Evolutionary conservation across 1,140 invertebrate species (phyloP).

Genomic region (Drosophila nigrodunni): DNA sequence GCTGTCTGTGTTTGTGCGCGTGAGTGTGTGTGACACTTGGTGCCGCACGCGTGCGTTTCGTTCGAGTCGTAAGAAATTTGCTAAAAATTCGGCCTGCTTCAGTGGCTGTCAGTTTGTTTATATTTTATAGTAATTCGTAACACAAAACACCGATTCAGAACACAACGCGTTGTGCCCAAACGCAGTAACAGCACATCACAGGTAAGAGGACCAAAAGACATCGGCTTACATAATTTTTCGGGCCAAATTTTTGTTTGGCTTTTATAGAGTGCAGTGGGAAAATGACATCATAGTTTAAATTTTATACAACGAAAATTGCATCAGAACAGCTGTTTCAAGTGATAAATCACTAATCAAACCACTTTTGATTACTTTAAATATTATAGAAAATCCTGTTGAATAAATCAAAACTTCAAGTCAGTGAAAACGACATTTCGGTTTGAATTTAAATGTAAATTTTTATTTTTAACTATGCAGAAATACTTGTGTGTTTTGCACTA

Average conservation of each 20-base stretch:
- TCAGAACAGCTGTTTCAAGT: constrained; percentile 2
- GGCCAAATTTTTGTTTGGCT: constrained; percentile 45
- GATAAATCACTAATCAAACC: neutral
- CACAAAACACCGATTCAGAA: constrained; percentile 30
- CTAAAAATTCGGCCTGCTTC: constrained; percentile 30
- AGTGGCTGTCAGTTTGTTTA: constrained; percentile 33
- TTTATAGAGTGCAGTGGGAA: constrained; percentile 39
- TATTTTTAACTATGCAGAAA: constrained; percentile 55
- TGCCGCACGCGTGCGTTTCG: constrained; percentile 64
- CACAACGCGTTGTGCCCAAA: constrained; percentile 36
- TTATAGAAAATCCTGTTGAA: neutral
- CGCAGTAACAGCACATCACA: constrained; percentile 21
- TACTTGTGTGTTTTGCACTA: constrained; percentile 47
- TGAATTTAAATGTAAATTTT: constrained; percentile 59
- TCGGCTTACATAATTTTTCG: constrained; percentile 65
- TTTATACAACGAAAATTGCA: constrained; percentile 14
- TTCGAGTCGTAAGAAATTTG: constrained; percentile 50
- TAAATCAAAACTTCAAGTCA: neutral
- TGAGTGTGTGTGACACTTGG: constrained; percentile 15
- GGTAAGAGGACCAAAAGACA: constrained; percentile 42
- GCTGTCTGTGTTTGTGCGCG: no score
- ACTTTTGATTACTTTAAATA: neutral
- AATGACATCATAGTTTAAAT: constrained; percentile 64
- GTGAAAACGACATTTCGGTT: neutral
- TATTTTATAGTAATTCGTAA: constrained; percentile 50